These are phyloP conservation scores for Eupsittula cactorum DNA, from an alignment of 2,113 vertebrate species.

Conservation along the genomic window DNA sequence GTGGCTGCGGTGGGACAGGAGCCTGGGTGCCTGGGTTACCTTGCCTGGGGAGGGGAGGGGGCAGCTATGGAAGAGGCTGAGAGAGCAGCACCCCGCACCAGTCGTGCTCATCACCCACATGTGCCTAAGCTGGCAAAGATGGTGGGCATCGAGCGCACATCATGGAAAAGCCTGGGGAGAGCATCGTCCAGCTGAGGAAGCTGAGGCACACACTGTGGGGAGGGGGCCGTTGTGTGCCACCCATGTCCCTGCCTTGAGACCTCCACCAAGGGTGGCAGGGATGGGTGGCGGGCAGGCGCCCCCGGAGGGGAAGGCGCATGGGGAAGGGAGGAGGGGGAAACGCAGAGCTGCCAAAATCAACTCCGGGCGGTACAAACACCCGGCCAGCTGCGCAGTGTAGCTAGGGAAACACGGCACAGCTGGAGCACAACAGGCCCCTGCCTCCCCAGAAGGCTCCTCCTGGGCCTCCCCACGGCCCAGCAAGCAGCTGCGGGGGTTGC, in stretches of 20 bases:
- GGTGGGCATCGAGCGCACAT: background rate
- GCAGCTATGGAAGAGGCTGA: background rate
- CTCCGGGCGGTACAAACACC: conserved; percentile 56
- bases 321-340: conserved; percentile 23
- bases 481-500: background rate
- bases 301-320: background rate
- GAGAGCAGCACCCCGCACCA: background rate
- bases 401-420: conserved; percentile 66
- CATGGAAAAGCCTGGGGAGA: background rate
- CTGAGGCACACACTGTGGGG: background rate
- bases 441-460: conserved; percentile 37
- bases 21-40: rapidly evolving
- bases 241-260: background rate
- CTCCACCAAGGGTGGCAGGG: rapidly evolving
- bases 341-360: conserved; percentile 51
- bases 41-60: background rate
- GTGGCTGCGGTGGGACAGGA: background rate
- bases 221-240: background rate
- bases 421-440: conserved; percentile 55
- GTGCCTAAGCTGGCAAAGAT: background rate
- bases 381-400: conserved; percentile 61
- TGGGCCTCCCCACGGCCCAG: background rate
- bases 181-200: background rate
- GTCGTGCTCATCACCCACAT: background rate
- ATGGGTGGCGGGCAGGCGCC: background rate